Base-by-base conservation (phyloP, 2,888 invertebrate genomes). In the Periphyllus acericola region DNA sequence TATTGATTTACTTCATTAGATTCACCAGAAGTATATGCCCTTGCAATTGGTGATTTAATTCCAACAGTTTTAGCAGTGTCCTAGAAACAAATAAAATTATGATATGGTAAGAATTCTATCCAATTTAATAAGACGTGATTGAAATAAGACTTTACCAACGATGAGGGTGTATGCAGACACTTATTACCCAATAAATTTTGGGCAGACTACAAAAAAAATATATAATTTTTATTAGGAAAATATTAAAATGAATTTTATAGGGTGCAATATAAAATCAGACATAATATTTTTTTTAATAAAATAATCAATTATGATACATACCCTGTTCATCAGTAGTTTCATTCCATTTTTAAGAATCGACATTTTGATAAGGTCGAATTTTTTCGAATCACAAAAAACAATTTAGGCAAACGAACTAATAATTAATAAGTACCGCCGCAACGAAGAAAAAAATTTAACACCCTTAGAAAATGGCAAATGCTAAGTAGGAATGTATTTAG, bases 341-440 rank as follows among this genome's bases (percentile, higher is more conserved):
- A 87, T 87, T 80, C 86, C 86, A 74, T 87, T 87, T 80, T 87
- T 87, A 40, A 87, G 72, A 74, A 87, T 87, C 40, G 86, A 87
- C 86, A 87, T 87, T 79, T 79, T 29, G 17, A 19, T 74, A 29
- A 83, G 52, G 55, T 19, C 36, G 25, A 84, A 19, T 52, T 8
- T 75, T 76, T 3, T 5, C 46, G 9, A 46, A 11, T 46, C 14
- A 46, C 11, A 14, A 14, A 32, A 46, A 66, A 40, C 60, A 32
- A 60, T 32, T 36, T 25, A 25, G 8, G 32, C 25, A n/a, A 75
- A 76, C 4, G 19, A 6, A 46, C 11, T 72, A 8, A 32, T 4
- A 29, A 1, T 74, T 19, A 25, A 19, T 55, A 74, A n/a, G n/a
- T n/a, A 32, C 25, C 25, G 60, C 25, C 17, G 60, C 14, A 4